Conservation (phyloP, 2,888 invertebrate genomes). For the Cistogaster globosa region DNA sequence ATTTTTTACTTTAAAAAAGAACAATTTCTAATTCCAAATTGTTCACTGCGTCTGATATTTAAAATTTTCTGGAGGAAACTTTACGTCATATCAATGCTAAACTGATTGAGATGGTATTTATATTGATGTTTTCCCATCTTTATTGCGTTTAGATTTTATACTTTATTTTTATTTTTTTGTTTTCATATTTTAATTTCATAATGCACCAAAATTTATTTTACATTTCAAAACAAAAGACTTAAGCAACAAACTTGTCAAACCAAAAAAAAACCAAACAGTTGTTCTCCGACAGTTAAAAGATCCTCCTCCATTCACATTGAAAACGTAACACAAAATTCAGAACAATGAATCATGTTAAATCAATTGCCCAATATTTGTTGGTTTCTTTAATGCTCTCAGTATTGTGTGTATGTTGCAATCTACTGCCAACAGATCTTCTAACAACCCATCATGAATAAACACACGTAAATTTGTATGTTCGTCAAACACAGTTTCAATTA, state of each 20-base stretch:
- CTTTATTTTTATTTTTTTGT: neutral
- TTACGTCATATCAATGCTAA: no score
- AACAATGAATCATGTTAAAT: slow-evolving; percentile 59
- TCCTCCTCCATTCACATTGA: slow-evolving; percentile 57
- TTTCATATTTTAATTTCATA: neutral
- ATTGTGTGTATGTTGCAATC: neutral
- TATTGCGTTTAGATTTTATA: neutral
- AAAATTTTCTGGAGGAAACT: no score
- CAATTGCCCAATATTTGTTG: slow-evolving; percentile 52
- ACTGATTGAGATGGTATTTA: no score
- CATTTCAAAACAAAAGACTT: slow-evolving; percentile 43
- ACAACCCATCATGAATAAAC: neutral
- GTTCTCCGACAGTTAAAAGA: slow-evolving; percentile 38
- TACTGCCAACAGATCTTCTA: neutral
- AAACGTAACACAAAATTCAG: slow-evolving; percentile 37
- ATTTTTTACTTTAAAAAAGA: no score
- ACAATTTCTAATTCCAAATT: no score
- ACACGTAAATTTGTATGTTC: slow-evolving; percentile 19
- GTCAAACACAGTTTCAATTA: slow-evolving; percentile 64
- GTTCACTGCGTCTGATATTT: no score
- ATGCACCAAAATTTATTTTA: neutral
- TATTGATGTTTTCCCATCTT: no score
- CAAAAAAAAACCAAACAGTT: neutral
- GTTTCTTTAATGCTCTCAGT: neutral
- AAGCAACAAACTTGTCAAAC: slow-evolving; percentile 45